Evolutionary conservation across 2,797 vertebrate genomes (phyloP).

Genomic region (Falco naumanni): DNA sequence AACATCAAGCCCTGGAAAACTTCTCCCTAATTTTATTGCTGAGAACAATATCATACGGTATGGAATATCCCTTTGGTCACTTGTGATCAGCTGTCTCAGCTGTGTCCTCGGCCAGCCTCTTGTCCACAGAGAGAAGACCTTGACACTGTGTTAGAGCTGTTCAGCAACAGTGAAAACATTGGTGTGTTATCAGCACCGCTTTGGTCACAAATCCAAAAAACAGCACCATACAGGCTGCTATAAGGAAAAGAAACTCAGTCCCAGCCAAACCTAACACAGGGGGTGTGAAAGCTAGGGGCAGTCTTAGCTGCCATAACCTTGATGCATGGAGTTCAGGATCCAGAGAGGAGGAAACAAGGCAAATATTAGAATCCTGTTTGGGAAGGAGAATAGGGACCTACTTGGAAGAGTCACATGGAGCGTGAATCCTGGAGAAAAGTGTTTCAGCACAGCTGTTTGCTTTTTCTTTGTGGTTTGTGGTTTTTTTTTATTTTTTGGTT

Average conservation of each 20-base stretch:
- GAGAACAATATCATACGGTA: background rate
- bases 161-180: background rate
- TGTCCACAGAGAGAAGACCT: background rate
- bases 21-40: background rate
- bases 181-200: background rate
- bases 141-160: background rate
- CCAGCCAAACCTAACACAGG: background rate
- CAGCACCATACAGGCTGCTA: background rate
- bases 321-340: background rate
- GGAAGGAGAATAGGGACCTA: background rate
- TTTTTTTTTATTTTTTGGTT: too few relatives aligned
- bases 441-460: background rate
- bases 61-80: background rate
- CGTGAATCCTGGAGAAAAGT: background rate
- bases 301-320: background rate
- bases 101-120: background rate
- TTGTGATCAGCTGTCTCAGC: background rate
- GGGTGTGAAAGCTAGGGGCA: background rate
- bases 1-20: background rate
- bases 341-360: background rate
- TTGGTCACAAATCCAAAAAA: background rate
- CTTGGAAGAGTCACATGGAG: background rate
- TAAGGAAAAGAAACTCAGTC: background rate
- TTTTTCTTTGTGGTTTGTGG: too few relatives aligned
- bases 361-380: background rate